Base-by-base conservation (phyloP, 1,140 invertebrate species). In the Trachymyrmex septentrionalis region DNA sequence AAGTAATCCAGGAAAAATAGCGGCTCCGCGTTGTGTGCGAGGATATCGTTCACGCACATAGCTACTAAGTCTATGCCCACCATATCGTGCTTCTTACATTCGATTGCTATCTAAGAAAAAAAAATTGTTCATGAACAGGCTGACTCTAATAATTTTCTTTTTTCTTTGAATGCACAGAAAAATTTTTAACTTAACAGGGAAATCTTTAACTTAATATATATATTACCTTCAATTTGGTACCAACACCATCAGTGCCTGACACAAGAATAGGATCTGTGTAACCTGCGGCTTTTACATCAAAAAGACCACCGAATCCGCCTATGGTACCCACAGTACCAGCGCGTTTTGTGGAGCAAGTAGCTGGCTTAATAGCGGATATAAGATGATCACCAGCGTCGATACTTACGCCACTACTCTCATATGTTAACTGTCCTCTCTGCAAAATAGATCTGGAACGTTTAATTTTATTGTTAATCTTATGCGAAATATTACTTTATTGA, bases 1-100 rank as follows among this genome's bases (percentile, higher is more conserved):
- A 99, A 99, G 94, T 99, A 99, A 96, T 99, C 99, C 1, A 99
- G 95, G 93, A 99, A 99, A 81, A 98, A 99, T 64, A 99, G 95
- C 0, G 99, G 99, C 92, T 99, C 98, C 0, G 99, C 99, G 27
- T 99, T 99, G 89, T 99, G 97, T 59, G 98, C 98, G 27, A 99
- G 95, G 67, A 99, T 97, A 95, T 99, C 99, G 96, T 99, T 99
- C 3, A 99, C 99, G 93, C 98, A 99, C 98, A 99, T 99, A 12
- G 99, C 99, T 12, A 99, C 99, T 50, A 99, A 96, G 96, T 99
- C 99, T 91, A 99, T 97, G 1, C 99, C 99, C 80, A 99, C 97
- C 0, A 97, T 98, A 87, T 97, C 96, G 93, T 99, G 98, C 67
- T 97, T 97, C 27, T 97, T 96, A 77, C 96, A 96, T 78, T 96